Conservation (phyloP, 2,888 invertebrate genomes). For the Brachyopa scutellaris region DNA sequence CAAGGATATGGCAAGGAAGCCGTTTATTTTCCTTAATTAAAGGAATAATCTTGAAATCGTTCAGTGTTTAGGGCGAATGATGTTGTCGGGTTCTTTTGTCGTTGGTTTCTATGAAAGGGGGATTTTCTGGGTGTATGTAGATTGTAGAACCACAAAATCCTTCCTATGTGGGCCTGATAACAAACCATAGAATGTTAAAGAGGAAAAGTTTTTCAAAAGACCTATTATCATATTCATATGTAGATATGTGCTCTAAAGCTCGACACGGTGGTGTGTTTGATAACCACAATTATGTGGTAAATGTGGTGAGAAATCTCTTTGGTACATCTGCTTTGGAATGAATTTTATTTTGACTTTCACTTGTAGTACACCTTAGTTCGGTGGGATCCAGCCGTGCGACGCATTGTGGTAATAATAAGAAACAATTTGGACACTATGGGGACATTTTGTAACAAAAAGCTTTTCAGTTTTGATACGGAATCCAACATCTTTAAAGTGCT, state of each 20-base stretch:
- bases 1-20: constrained; percentile 54
- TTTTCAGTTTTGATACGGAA: too few relatives aligned
- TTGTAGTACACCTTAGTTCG: too few relatives aligned
- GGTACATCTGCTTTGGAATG: constrained; percentile 3
- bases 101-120: neutral
- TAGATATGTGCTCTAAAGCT: neutral
- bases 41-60: constrained; percentile 61
- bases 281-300: constrained; percentile 45
- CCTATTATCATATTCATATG: neutral
- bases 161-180: neutral
- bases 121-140: neutral
- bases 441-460: too few relatives aligned
- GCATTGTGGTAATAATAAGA: constrained; percentile 17
- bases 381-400: too few relatives aligned
- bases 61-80: neutral
- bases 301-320: constrained; percentile 54
- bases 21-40: constrained; percentile 70
- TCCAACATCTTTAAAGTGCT: too few relatives aligned
- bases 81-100: neutral
- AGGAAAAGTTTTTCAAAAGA: constrained; percentile 23
- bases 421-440: constrained; percentile 13
- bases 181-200: constrained; percentile 14
- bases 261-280: neutral
- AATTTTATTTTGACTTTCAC: neutral
- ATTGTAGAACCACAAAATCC: constrained; percentile 24